Percentiles rank a stretch among this genome's conserved stretches.
Evolutionary conservation across 37 sponge, comb jelly and placozoan species (phyloP).

Genomic region (Amphimedon queenslandica): DNA sequence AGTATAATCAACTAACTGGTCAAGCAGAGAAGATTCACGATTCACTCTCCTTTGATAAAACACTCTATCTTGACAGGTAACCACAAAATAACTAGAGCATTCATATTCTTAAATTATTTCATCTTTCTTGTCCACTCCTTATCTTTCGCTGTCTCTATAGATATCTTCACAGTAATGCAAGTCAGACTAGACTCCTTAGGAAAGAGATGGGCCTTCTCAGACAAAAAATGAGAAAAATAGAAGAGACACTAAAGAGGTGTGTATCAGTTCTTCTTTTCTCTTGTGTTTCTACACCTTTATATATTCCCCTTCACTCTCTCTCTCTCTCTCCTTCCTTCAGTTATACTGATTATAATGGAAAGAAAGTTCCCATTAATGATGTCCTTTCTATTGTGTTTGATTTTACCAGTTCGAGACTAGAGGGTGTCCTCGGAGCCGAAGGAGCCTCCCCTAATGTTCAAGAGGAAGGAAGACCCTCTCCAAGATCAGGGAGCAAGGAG

Average conservation of each 20-base stretch:
- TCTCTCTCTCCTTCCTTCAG: constrained; percentile 16
- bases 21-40: constrained; percentile 70
- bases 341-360: constrained; percentile 23
- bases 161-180: constrained; percentile 44
- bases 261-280: not conserved
- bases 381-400: constrained; percentile 23
- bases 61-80: constrained; percentile 49
- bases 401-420: constrained; percentile 13
- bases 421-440: not conserved
- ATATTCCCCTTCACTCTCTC: not conserved
- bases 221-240: constrained; percentile 20
- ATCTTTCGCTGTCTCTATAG: not conserved
- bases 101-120: too few relatives aligned
- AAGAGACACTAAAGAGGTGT: constrained; percentile 23
- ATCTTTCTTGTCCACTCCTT: not conserved
- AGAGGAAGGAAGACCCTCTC: constrained; percentile 14
- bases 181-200: constrained; percentile 14
- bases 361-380: constrained; percentile 39
- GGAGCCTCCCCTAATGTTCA: not conserved
- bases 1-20: constrained; percentile 22
- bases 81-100: too few relatives aligned
- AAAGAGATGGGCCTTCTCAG: constrained; percentile 25
- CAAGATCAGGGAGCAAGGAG: constrained; percentile 13
- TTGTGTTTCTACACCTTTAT: not conserved
- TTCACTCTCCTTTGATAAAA: constrained; percentile 43